A percentile compares a stretch with the other conserved stretches of the same genome.
These are phyloP conservation scores for Norana najaformis DNA, from an alignment of 2,888 invertebrate genomes.

Conservation along the genomic window DNA sequence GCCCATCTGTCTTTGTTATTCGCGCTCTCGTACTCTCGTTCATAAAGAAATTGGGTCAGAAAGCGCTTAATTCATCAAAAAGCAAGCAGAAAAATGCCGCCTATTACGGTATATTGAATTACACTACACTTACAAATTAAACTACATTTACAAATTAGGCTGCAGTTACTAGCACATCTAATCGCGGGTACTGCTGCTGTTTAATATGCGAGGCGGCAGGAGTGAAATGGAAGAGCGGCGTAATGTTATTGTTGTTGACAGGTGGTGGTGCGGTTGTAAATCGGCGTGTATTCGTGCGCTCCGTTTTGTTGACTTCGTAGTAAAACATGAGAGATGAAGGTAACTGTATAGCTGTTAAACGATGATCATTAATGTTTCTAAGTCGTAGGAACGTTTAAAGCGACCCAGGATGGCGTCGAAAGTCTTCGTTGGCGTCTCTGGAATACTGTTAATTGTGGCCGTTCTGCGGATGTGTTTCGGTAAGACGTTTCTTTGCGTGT, in stretches of 20 bases:
- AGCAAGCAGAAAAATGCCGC: too few relatives aligned
- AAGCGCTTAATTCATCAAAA: background rate
- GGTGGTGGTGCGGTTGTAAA: conserved; percentile 18
- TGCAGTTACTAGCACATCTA: too few relatives aligned
- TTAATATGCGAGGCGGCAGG: background rate
- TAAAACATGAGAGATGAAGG: background rate
- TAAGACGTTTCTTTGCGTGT: background rate
- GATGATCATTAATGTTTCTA: conserved; percentile 1
- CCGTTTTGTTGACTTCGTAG: background rate
- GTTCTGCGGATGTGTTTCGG: background rate
- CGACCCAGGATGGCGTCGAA: background rate
- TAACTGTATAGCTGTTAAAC: conserved; percentile 8
- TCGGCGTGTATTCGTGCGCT: conserved; percentile 19
- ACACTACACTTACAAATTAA: too few relatives aligned
- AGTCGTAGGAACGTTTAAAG: background rate
- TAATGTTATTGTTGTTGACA: conserved; percentile 8
- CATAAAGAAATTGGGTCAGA: background rate
- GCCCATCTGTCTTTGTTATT: background rate
- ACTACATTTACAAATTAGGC: background rate
- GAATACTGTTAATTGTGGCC: conserved; percentile 15
- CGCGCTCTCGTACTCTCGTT: background rate
- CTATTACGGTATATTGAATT: background rate
- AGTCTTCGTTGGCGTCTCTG: conserved; percentile 17
- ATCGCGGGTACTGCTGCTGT: conserved; percentile 6
- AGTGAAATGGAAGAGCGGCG: background rate